Base-by-base conservation (phyloP, 2,113 vertebrate genomes). In the Machaerirhynchus nigripectus region DNA sequence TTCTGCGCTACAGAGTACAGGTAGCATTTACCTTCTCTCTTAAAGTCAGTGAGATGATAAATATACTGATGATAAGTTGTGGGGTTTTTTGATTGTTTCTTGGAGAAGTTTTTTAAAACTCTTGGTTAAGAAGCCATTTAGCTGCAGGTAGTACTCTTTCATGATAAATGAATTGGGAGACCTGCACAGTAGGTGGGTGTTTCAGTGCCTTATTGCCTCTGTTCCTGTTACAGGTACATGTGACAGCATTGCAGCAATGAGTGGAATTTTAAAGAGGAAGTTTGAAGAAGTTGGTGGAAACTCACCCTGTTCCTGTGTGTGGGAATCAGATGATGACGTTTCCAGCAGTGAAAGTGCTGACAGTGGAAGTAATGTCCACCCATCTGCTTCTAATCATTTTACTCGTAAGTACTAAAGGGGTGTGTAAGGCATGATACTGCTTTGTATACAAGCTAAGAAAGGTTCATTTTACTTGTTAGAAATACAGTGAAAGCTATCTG, bases 181-280 rank as follows among this genome's bases (percentile, higher is more conserved):
- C 94, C 96, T 97, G 82, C 73, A 94, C 80, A 93, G 90, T 73
- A 87, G 93, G 93, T 94, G 96, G 94, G 92, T 93, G 53, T 93
- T 94, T 96, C 69, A 81, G 22, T 96, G 95, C 82, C 76, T 97
- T 21, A 89, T 92, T 93, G 77, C 85, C 53, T 93, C 65, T 95
- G 10, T 95, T 95, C 53, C 81, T 93, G 12, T 96, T 96, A 44
- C 98, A 98, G 98, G 98, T 98, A 92, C 93, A 95, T 97, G 97
- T 56, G 97, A 98, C 95, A 96, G 90, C 79, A 76, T 44, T 79
- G 98, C 92, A 97, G 95, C 81, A 68, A 99, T 99, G 99, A 99
- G 98, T 65, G 98, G 99, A 97, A 99, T 99, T 98, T 98, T 99
- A 98, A 99, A 99, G 98, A 99, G 99, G 97, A 99, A 99, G 98